phyloP scores from a whole-genome alignment of 2,888 invertebrate genomes.

The Notodonta ziczac region DNA sequence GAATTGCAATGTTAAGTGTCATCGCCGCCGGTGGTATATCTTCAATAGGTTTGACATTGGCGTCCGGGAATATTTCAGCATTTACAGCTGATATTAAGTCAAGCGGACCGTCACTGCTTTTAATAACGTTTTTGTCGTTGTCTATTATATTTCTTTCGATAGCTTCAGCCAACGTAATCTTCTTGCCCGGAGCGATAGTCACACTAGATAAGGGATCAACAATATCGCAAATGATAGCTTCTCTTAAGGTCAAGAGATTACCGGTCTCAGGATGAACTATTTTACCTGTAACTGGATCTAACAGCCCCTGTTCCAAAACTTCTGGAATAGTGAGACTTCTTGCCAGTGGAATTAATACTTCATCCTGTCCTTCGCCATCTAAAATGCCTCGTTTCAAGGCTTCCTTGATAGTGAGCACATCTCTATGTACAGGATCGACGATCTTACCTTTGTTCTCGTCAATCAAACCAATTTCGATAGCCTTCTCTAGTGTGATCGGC shows the following conservation, averaged over 20 bases:
- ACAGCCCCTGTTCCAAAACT: slow-evolving; percentile 93
- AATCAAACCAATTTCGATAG: slow-evolving; percentile 88
- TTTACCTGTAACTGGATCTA: slow-evolving; percentile 89
- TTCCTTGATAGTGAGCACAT: slow-evolving; percentile 91
- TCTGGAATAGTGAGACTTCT: slow-evolving; percentile 93
- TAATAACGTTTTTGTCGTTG: slow-evolving; percentile 87
- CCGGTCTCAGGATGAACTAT: slow-evolving; percentile 96
- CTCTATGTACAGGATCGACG: slow-evolving; percentile 92
- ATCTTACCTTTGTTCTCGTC: slow-evolving; percentile 91
- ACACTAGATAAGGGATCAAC: slow-evolving; percentile 92
- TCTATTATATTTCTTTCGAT: slow-evolving; percentile 89
- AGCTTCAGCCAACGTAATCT: slow-evolving; percentile 90
- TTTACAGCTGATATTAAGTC: slow-evolving; percentile 89
- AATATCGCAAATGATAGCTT: slow-evolving; percentile 95
- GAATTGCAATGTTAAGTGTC: slow-evolving; percentile 92
- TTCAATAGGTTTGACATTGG: slow-evolving; percentile 60
- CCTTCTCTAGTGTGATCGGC: slow-evolving; percentile 89
- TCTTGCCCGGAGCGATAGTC: slow-evolving; percentile 84
- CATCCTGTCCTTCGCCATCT: slow-evolving; percentile 90
- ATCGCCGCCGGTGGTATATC: slow-evolving; percentile 91
- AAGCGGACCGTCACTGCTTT: slow-evolving; percentile 85
- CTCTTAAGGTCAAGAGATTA: slow-evolving; percentile 89
- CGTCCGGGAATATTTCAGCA: slow-evolving; percentile 85
- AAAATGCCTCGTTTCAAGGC: slow-evolving; percentile 93
- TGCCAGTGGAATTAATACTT: slow-evolving; percentile 91